These are phyloP conservation scores for Tauraco hartlaubi DNA, from an alignment of 2,797 vertebrate species.

Conservation along the genomic window DNA sequence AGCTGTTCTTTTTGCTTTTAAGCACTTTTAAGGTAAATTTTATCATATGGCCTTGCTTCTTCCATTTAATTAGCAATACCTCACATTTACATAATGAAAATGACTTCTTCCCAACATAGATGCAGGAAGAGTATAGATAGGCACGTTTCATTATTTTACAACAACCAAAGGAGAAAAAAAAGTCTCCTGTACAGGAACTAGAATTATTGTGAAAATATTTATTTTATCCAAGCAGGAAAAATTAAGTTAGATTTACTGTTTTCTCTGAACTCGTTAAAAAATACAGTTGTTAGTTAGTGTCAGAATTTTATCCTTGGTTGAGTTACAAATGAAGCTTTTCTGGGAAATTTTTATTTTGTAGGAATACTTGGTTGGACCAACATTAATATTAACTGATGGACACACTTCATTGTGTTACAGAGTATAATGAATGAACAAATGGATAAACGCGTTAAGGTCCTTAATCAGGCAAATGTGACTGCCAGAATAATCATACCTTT, in stretches of 20 bases:
- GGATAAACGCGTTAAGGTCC: neutral
- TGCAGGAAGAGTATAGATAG: neutral
- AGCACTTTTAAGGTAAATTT: neutral
- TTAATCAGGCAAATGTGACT: neutral
- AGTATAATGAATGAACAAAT: neutral
- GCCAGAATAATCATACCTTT: neutral
- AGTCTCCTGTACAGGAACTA: neutral
- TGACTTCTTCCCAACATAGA: neutral
- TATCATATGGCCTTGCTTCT: neutral
- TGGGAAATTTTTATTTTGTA: neutral
- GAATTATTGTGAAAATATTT: neutral
- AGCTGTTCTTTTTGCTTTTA: neutral
- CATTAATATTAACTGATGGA: neutral
- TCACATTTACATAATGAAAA: neutral
- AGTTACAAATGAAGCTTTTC: neutral
- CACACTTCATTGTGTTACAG: neutral
- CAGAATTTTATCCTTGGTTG: neutral
- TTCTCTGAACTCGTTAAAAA: neutral
- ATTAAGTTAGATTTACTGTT: neutral
- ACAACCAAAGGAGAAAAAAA: neutral
- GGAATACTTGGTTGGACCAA: neutral
- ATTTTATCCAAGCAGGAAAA: neutral
- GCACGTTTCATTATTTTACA: neutral
- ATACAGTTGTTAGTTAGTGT: neutral
- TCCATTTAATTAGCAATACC: neutral